These are phyloP conservation scores for Oreonectes daqikongensis DNA, from an alignment of 2,797 vertebrate genomes.

Conservation along the genomic window DNA sequence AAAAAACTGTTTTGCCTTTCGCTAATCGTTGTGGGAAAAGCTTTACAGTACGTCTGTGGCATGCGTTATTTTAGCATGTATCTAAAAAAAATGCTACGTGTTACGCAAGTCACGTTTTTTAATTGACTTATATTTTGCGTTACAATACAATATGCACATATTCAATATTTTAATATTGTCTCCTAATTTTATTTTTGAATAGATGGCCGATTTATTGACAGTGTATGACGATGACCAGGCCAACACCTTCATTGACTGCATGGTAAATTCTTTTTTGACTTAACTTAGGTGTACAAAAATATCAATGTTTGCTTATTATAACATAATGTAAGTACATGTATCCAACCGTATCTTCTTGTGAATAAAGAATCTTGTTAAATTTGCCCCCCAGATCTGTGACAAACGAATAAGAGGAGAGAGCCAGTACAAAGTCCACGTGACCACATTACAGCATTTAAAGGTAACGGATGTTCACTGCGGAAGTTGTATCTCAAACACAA, in stretches of 20 bases:
- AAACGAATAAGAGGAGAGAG: slow-evolving; percentile 75
- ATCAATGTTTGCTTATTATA: not conserved
- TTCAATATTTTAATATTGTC: not conserved
- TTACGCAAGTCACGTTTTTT: not conserved
- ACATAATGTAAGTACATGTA: not conserved
- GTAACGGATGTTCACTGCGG: slow-evolving; percentile 59
- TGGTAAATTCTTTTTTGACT: slow-evolving; percentile 63
- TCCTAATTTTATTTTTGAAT: not conserved
- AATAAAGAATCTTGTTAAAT: not conserved
- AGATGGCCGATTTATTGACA: slow-evolving; percentile 73
- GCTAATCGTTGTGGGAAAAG: not conserved
- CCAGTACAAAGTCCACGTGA: slow-evolving; percentile 79
- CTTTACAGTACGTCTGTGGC: not conserved
- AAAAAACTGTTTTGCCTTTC: not conserved
- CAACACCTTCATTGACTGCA: slow-evolving; percentile 68
- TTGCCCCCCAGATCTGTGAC: slow-evolving; percentile 72
- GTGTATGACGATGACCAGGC: slow-evolving; percentile 70
- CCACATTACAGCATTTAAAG: slow-evolving; percentile 75
- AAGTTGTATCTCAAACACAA: not conserved
- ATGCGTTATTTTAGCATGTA: not conserved
- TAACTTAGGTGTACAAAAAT: not conserved
- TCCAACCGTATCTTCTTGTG: not conserved
- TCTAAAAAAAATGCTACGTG: not conserved
- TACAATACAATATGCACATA: not conserved
- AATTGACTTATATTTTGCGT: not conserved